A percentile compares a stretch with the other conserved stretches of the same genome.
Evolutionary conservation across 2,888 invertebrate genomes (phyloP).

Genomic region (Celastrina argiolus): DNA sequence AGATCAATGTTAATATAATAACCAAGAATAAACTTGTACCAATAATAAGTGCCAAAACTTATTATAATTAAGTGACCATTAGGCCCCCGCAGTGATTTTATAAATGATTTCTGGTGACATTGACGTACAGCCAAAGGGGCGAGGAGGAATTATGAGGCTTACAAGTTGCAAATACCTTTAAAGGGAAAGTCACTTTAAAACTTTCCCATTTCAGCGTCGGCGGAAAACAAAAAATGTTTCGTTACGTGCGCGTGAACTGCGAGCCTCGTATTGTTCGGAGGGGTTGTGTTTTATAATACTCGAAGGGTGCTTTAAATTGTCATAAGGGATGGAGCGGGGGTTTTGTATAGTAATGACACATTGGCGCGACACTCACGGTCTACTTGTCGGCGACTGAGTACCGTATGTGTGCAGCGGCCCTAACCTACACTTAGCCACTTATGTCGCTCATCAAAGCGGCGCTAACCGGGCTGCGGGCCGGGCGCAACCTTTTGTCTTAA

Average conservation of each 20-base stretch:
- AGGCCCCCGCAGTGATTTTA: background rate
- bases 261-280: background rate
- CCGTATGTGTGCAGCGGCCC: background rate
- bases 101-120: slow-evolving; percentile 2
- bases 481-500: slow-evolving; percentile 5
- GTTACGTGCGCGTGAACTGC: background rate
- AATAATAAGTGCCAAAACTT: background rate
- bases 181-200: slow-evolving; percentile 6
- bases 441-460: slow-evolving; percentile 12
- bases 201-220: background rate
- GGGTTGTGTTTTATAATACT: background rate
- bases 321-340: background rate
- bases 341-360: slow-evolving; percentile 1
- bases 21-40: too few species aligned
- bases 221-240: background rate
- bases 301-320: background rate
- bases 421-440: slow-evolving; percentile 14
- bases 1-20: background rate
- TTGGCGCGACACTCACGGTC: background rate
- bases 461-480: background rate
- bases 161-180: slow-evolving; percentile 4
- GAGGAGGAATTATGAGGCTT: background rate
- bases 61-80: background rate
- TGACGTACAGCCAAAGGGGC: background rate
- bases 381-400: background rate